Base-by-base conservation (phyloP, 2,797 vertebrate species). In the Pangasius larnaudii region DNA sequence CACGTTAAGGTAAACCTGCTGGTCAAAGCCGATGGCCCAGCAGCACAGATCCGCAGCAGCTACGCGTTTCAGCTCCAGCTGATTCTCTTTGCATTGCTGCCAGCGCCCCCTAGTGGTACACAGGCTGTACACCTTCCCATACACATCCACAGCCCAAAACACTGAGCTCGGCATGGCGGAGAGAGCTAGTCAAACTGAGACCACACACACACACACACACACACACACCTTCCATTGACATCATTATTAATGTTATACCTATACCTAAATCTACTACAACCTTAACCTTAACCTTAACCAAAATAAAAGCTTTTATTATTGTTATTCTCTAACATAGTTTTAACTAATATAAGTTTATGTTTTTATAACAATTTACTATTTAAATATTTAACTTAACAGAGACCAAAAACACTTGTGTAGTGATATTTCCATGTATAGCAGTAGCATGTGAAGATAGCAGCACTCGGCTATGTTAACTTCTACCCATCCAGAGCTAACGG, bases 1-100 rank as follows among this genome's bases (percentile, higher is more conserved):
- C 51, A 99, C 94, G 0, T 97, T 97, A 89, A 98, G 95, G 88
- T 99, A 99, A 49, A 99, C 95, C 1, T 96, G 97, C 88, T 99
- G 97, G 90, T 99, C 98, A 0, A 97, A 98, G 72, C 97, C 98
- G 2, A 99, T 96, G 88, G 97, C 99, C 99, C 98, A 99, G 95
- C 98, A 98, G 94, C 97, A 97, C 27, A 95, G 96, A 27, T 95
- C 96, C 88, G 95, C 95, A 0, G 97, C 97, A 0, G 97, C 95
- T 83, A 99, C 94, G 0, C 98, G 94, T 90, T 99, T 99, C 93
- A 99, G 97, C 93, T 99, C 97, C 93, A 99, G 94, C 69, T 97
- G 96, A 0, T 92, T 69, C 80, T 98, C 97, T 71, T 94, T 97
- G 7, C 96, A 96, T 0, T 96, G 96, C 77, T 96, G 96, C 98